Percentiles rank a stretch among this genome's conserved stretches.
Conservation (phyloP, 2,888 invertebrate genomes). For the Nyleta sp. region DNA sequence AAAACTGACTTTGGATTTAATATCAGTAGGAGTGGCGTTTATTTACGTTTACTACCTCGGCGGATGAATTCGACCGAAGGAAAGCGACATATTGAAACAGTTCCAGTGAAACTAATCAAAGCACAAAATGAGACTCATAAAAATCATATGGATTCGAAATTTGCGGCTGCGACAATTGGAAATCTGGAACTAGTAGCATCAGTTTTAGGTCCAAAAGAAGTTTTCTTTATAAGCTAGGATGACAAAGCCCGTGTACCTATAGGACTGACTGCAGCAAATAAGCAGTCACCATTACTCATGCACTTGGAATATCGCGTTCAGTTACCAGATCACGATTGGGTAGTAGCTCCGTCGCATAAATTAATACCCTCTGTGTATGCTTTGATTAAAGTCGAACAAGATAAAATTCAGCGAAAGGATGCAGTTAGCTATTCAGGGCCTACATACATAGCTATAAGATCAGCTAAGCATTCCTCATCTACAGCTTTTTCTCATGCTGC, state of each 20-base stretch:
- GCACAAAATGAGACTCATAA: slow-evolving; percentile 63
- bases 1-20: slow-evolving; percentile 59
- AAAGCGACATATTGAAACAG: slow-evolving; percentile 70
- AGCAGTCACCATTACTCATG: slow-evolving; percentile 77
- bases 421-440: slow-evolving; percentile 79
- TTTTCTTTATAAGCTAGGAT: slow-evolving; percentile 72
- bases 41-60: slow-evolving; percentile 68
- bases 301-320: slow-evolving; percentile 70
- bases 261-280: slow-evolving; percentile 78
- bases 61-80: slow-evolving; percentile 67
- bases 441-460: slow-evolving; percentile 77
- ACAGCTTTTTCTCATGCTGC: slow-evolving; percentile 70
- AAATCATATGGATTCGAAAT: slow-evolving; percentile 70
- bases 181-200: slow-evolving; percentile 66
- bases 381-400: slow-evolving; percentile 66
- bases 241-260: slow-evolving; percentile 77
- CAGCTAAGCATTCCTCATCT: slow-evolving; percentile 71
- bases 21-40: slow-evolving; percentile 64
- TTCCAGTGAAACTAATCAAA: slow-evolving; percentile 67
- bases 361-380: slow-evolving; percentile 76
- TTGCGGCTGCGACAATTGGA: slow-evolving; percentile 70
- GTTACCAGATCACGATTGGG: slow-evolving; percentile 75
- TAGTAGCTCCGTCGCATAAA: slow-evolving; percentile 74
- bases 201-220: slow-evolving; percentile 68
- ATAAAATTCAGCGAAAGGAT: slow-evolving; percentile 70